Evolutionary conservation across 2,888 invertebrate genomes (phyloP).

Genomic region (Epinotia demarniana): DNA sequence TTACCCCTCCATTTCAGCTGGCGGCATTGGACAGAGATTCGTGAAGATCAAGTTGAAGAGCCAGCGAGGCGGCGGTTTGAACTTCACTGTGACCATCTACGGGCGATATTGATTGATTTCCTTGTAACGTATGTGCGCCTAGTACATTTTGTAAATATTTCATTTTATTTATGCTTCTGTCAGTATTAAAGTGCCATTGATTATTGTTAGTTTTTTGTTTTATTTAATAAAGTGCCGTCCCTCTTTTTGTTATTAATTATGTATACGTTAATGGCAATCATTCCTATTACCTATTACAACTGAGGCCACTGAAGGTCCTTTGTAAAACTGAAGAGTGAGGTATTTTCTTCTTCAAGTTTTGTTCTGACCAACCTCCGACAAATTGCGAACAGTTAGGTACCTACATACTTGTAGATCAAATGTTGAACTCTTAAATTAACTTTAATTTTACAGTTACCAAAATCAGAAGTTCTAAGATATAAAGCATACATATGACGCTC

Average conservation of each 20-base stretch:
- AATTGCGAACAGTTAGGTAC: background rate
- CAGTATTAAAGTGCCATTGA: slow-evolving; percentile 31
- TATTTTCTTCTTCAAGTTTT: no score
- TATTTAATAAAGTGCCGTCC: background rate
- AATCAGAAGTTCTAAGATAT: background rate
- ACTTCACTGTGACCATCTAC: slow-evolving; percentile 76
- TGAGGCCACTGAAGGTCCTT: no score
- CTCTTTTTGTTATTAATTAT: background rate
- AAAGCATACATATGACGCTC: background rate
- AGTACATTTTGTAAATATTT: slow-evolving; percentile 47
- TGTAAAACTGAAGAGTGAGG: no score
- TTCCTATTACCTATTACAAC: no score
- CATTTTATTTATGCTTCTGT: slow-evolving; percentile 12
- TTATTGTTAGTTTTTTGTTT: slow-evolving; percentile 6
- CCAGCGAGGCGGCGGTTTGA: slow-evolving; percentile 70
- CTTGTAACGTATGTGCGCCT: slow-evolving; percentile 48
- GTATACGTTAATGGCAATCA: background rate
- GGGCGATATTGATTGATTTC: slow-evolving; percentile 65
- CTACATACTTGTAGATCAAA: no score
- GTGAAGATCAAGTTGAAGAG: slow-evolving; percentile 77
- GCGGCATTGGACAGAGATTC: slow-evolving; percentile 75
- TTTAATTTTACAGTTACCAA: background rate
- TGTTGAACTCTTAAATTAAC: background rate
- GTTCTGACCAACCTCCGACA: no score
- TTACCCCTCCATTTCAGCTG: slow-evolving; percentile 68